Percentiles rank a stretch among this genome's conserved stretches.
Conservation (phyloP, 1,140 invertebrate genomes). For the Lordiphosa mommai region DNA sequence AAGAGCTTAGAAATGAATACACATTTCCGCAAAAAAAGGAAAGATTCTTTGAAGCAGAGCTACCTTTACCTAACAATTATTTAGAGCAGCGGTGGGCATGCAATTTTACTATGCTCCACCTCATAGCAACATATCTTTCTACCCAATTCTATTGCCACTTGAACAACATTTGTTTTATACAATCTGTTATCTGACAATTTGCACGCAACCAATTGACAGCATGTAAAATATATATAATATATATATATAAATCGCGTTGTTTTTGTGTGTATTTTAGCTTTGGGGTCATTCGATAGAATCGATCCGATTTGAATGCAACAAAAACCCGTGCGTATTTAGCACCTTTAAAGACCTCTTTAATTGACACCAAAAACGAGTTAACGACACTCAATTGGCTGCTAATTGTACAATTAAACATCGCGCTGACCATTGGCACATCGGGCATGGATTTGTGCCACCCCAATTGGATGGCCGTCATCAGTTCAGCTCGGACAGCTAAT, state of each 20-base stretch:
- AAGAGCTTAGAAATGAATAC: too few species aligned
- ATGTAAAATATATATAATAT: slow-evolving; percentile 1
- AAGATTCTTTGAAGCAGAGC: too few species aligned
- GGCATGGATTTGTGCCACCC: background rate
- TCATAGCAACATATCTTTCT: too few species aligned
- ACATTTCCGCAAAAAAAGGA: too few species aligned
- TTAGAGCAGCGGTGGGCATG: too few species aligned
- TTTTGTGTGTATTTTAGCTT: background rate
- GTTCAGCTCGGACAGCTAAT: slow-evolving; percentile 60
- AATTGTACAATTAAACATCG: slow-evolving; percentile 72
- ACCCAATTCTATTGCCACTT: too few species aligned
- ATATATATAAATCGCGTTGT: slow-evolving; percentile 1
- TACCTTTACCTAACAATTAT: too few species aligned
- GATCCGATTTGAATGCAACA: background rate
- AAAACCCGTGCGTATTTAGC: slow-evolving; percentile 27
- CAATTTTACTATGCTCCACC: too few species aligned
- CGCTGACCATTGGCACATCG: slow-evolving; percentile 2
- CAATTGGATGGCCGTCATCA: slow-evolving; percentile 26
- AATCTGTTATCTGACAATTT: slow-evolving; percentile 27
- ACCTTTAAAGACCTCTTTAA: slow-evolving; percentile 57
- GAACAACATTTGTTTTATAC: slow-evolving; percentile 1
- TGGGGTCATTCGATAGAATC: background rate
- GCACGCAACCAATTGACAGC: slow-evolving; percentile 3
- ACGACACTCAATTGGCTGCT: slow-evolving; percentile 75
- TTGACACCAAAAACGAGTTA: slow-evolving; percentile 58